Evolutionary conservation across 1,140 invertebrate species (phyloP).

Genomic region (Rhagoletis pomonella): DNA sequence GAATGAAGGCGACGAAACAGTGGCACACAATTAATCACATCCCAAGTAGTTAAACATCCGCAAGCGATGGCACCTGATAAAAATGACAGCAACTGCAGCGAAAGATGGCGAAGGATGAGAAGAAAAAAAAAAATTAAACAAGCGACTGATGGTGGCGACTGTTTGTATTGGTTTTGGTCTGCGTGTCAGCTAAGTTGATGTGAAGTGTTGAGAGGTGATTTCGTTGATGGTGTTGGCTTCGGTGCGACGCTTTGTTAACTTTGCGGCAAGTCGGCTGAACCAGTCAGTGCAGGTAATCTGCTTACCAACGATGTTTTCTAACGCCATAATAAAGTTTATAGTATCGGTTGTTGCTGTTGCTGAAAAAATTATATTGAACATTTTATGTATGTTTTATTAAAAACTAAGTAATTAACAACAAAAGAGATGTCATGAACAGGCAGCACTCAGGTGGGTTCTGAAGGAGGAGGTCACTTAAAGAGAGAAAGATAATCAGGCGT

Average conservation of each 20-base stretch:
- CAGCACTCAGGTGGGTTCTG: no score
- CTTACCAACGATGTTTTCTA: background rate
- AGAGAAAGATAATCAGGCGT: no score
- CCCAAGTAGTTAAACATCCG: background rate
- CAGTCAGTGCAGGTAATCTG: background rate
- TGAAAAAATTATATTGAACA: no score
- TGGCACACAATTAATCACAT: slow-evolving; percentile 9
- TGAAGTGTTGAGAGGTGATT: background rate
- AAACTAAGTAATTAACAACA: no score
- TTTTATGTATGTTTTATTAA: no score
- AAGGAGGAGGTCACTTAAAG: no score
- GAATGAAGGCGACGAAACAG: background rate
- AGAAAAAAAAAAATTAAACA: background rate
- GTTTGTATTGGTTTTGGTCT: background rate
- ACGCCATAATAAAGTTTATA: background rate
- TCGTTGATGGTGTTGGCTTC: background rate
- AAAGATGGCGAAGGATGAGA: background rate
- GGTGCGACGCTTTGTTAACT: background rate
- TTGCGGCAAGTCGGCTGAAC: background rate
- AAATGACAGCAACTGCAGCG: slow-evolving; percentile 29
- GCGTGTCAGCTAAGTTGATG: background rate
- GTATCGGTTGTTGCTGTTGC: background rate
- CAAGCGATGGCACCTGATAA: background rate
- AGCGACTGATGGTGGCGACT: background rate
- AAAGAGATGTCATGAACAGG: no score